Percentiles rank a stretch among this genome's conserved stretches.
These are phyloP conservation scores for Dromius quadrimaculatus DNA, from an alignment of 2,888 invertebrate species.

Conservation along the genomic window DNA sequence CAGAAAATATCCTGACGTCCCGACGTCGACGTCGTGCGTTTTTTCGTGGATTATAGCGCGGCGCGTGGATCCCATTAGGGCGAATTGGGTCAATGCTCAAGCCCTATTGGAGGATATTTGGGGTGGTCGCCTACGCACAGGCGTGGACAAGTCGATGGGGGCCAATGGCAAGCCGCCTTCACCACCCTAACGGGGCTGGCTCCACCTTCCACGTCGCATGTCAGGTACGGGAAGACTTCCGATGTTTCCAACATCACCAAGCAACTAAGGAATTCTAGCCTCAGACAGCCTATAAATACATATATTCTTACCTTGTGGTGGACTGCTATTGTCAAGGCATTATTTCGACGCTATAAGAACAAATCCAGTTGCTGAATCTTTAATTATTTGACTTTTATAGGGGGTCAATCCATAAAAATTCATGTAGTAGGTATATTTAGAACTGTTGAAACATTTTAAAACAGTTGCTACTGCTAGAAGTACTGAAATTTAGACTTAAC, in stretches of 20 bases:
- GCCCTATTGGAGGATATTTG: conserved; percentile 48
- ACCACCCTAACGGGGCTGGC: conserved; percentile 30
- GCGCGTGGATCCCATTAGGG: conserved; percentile 14
- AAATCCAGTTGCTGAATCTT: too few species aligned
- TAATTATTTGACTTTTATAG: too few species aligned
- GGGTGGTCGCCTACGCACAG: conserved; percentile 58
- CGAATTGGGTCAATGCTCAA: conserved; percentile 39
- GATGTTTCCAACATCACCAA: too few species aligned
- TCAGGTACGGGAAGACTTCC: conserved; percentile 19
- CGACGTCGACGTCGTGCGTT: neutral
- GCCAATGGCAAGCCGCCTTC: conserved; percentile 53
- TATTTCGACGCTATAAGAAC: neutral
- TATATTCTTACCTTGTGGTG: neutral
- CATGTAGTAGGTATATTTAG: too few species aligned
- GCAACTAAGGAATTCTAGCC: neutral
- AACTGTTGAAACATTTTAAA: too few species aligned
- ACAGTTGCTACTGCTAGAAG: too few species aligned
- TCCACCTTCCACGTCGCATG: conserved; percentile 1
- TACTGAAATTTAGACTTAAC: too few species aligned
- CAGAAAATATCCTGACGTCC: neutral
- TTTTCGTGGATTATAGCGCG: neutral
- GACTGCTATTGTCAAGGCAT: neutral
- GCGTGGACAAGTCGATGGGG: conserved; percentile 56
- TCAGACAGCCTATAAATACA: neutral
- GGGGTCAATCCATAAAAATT: too few species aligned